Base-by-base conservation (phyloP, 2,888 invertebrate genomes). In the Myopa testacea region DNA sequence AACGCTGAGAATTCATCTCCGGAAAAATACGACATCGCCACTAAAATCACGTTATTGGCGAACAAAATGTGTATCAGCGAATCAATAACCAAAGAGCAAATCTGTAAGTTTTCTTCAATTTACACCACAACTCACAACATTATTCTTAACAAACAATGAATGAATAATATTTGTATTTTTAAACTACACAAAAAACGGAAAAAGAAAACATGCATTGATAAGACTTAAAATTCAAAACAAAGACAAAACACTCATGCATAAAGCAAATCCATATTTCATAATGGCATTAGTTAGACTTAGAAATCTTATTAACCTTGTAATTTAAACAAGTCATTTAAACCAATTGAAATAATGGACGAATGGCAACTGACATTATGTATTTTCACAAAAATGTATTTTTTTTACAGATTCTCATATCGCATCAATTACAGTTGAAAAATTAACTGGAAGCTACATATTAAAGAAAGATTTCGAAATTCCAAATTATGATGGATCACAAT, bases 51-150 rank as follows among this genome's bases (percentile, higher is more conserved):
- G 1, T 52, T 26, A 4, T 63, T 74, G 37, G 52, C 63, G 16
- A 50, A 50, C 19, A 74, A 63, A 63, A 74, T 74, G 74, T 74
- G 74, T 50, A 26, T 45, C 26, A 74, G 65, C 16, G 19, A 40
- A 40, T 62, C 52, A 7, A 63, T 74, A 40, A 14, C 0, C 26
- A 63, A 52, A 6, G 74, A 74, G 45, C 12, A 52, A 19, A 52
- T 74, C 14, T 63, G 74, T 74, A 65, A 63, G 45, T 50, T 26
- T 26, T 26, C 2, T 26, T 26, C 26, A 26, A 26, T 26, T 26
- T 26, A 26, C 26, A 26, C 26, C 26, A 26, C 26, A 26, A 26
- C 26, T 26, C 26, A n/a, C n/a, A n/a, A n/a, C n/a, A n/a, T n/a
- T n/a, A n/a, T n/a, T n/a, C n/a, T n/a, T n/a, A n/a, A n/a, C n/a